phyloP scores from a whole-genome alignment of 2,113 vertebrate genomes.

The Oncorhynchus gorbuscha region DNA sequence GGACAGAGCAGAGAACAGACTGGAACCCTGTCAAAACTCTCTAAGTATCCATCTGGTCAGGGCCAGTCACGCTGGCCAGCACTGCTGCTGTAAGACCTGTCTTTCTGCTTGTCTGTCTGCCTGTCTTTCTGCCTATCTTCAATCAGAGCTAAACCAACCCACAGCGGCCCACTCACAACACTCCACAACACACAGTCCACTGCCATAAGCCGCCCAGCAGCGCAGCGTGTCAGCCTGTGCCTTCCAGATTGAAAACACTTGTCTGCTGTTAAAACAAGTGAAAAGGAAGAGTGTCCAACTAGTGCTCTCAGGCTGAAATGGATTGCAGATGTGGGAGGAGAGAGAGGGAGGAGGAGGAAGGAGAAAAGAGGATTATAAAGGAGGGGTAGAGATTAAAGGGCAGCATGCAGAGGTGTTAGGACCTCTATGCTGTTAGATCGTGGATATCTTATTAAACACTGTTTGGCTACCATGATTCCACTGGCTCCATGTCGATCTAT shows the following conservation, averaged over 20 bases:
- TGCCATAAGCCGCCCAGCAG: slow-evolving; percentile 5
- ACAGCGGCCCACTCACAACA: slow-evolving; percentile 15
- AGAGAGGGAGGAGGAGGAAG: slow-evolving; percentile 25
- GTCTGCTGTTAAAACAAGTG: slow-evolving; percentile 65
- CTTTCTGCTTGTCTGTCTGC: not conserved
- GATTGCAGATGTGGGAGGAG: not conserved
- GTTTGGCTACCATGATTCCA: not conserved
- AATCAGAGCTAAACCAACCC: slow-evolving; percentile 34
- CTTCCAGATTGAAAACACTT: slow-evolving; percentile 64
- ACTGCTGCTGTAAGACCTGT: not conserved
- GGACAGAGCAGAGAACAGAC: slow-evolving; percentile 22
- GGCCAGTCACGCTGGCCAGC: slow-evolving; percentile 19
- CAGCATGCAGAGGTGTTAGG: slow-evolving; percentile 17
- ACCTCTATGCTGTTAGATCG: not conserved
- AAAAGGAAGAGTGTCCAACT: slow-evolving; percentile 54
- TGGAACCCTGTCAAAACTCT: slow-evolving; percentile 40
- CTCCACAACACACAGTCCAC: slow-evolving; percentile 15
- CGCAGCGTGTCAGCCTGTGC: slow-evolving; percentile 57
- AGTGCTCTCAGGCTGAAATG: slow-evolving; percentile 58
- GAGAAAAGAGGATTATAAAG: slow-evolving; percentile 8
- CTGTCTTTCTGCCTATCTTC: not conserved
- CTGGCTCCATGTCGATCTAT: not conserved
- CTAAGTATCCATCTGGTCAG: slow-evolving; percentile 45
- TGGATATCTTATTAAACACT: not conserved
- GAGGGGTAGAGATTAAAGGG: too few species aligned